Evolutionary conservation across 2,888 invertebrate genomes (phyloP), one percentile per base, ranked within the genome.

Genomic region (Chelonus formosanus): DNA sequence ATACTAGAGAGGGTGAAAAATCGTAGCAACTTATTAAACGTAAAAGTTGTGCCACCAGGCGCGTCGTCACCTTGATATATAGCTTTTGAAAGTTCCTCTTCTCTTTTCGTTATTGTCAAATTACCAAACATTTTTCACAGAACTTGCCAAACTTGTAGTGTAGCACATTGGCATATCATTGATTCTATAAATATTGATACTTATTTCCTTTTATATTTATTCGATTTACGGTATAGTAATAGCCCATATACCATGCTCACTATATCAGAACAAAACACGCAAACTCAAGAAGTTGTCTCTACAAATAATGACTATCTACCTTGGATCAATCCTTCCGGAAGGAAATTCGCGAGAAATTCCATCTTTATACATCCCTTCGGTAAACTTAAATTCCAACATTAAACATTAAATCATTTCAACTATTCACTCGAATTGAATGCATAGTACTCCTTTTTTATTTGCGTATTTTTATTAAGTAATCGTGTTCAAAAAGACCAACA

Each of bases 1-100:
- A 34, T 43, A 61, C 44, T 53, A 43, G 35, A 63, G 64, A 50
- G 64, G 70, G 75, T 81, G 82, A 82, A 81, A 82, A 82, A 82
- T 82, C 73, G 78, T 76, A 71, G 73, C 67, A 73, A 80, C 79
- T 82, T 82, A 82, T 82, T 82, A 82, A 82, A 82, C 78, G 77
- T 74, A 76, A 82, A 82, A 81, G 75, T 81, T 79, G 70, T 70
- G 70, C 71, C 67, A 71, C 68, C 67, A 61, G 67, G 63, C 63
- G 68, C 47, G 70, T 67, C 67, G 63, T 67, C 64, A 63, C 64
- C 61, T 67, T 79, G 79, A 80, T 79, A 74, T 78, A 79, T 78
- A 73, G 75, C 68, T 66, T 67, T 70, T 45, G 32, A 56, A 58
- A 60, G 47, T 67, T 62, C 47, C 67, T 65, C 47, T 67, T 65